Percentiles rank a stretch among this genome's conserved stretches.
Evolutionary conservation across 1,140 invertebrate genomes (phyloP).

Genomic region (Formica selysi): DNA sequence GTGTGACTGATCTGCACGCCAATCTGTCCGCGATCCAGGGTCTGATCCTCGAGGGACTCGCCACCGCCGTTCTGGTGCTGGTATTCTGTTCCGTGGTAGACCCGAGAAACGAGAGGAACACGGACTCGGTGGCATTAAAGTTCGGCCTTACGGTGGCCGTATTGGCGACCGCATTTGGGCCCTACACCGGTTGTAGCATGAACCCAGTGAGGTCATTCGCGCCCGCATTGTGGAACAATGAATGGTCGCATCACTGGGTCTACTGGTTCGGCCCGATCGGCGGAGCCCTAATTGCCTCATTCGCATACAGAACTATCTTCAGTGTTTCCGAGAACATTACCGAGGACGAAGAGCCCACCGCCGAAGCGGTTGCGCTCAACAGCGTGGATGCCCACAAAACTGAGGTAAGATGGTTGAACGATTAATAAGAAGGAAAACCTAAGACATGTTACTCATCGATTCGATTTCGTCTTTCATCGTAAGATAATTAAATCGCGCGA

Average conservation of each 20-base stretch:
- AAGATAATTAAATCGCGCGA: not conserved
- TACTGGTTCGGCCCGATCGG: conserved; percentile 86
- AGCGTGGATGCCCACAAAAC: conserved; percentile 75
- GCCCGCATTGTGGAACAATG: conserved; percentile 91
- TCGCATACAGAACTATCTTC: conserved; percentile 83
- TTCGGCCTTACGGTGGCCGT: conserved; percentile 87
- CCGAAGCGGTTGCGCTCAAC: conserved; percentile 78
- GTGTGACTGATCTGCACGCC: conserved; percentile 87
- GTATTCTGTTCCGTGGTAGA: conserved; percentile 90
- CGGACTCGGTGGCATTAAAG: conserved; percentile 86
- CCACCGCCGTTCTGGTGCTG: conserved; percentile 91
- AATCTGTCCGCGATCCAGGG: conserved; percentile 85
- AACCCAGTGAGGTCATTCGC: conserved; percentile 93
- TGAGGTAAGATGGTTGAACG: conserved; percentile 67
- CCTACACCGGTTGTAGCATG: conserved; percentile 92
- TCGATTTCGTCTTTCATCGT: not conserved
- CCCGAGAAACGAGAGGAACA: conserved; percentile 84
- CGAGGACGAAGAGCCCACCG: conserved; percentile 56
- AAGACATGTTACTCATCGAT: not conserved
- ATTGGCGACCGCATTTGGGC: conserved; percentile 85
- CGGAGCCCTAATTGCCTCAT: conserved; percentile 83
- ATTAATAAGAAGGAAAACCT: not conserved
- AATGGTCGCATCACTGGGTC: conserved; percentile 91
- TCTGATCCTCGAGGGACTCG: conserved; percentile 88
- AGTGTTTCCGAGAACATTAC: conserved; percentile 26